These are phyloP conservation scores for Plebejus anna DNA, from an alignment of 2,888 invertebrate species.

Conservation along the genomic window DNA sequence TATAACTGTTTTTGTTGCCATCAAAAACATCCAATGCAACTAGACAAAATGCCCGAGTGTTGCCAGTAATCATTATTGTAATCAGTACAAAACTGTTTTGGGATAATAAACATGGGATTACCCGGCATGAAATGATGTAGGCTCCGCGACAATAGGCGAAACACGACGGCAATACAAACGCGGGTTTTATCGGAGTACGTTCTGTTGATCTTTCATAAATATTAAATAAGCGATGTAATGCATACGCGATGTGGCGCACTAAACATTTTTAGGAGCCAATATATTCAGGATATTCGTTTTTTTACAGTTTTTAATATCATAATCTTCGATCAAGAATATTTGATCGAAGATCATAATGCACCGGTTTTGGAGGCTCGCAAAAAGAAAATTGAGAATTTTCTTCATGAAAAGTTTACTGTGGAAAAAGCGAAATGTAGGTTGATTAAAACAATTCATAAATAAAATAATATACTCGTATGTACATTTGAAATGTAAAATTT, in stretches of 20 bases:
- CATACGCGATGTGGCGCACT: conserved; percentile 25
- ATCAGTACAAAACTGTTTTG: conserved; percentile 19
- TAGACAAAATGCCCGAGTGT: neutral
- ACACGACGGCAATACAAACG: conserved; percentile 24
- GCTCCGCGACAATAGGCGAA: neutral
- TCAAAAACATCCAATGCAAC: too few species aligned
- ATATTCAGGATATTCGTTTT: neutral
- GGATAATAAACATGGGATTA: neutral
- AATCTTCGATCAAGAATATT: too few species aligned
- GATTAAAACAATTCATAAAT: neutral
- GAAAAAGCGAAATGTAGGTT: neutral
- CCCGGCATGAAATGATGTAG: neutral
- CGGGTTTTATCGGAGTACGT: conserved; percentile 20
- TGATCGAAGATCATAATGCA: neutral
- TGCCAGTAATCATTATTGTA: conserved; percentile 12
- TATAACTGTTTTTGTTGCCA: neutral
- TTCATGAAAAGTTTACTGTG: neutral
- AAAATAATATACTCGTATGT: neutral
- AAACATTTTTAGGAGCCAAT: conserved; percentile 25
- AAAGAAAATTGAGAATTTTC: neutral
- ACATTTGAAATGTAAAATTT: neutral
- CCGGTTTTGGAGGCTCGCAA: neutral
- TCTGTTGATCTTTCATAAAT: conserved; percentile 28
- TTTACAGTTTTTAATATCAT: conserved; percentile 12
- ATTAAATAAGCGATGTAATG: conserved; percentile 28